Percentiles rank a stretch among this genome's conserved stretches.
Conservation (phyloP, 1,140 invertebrate genomes). For the Epicauta chinensis region DNA sequence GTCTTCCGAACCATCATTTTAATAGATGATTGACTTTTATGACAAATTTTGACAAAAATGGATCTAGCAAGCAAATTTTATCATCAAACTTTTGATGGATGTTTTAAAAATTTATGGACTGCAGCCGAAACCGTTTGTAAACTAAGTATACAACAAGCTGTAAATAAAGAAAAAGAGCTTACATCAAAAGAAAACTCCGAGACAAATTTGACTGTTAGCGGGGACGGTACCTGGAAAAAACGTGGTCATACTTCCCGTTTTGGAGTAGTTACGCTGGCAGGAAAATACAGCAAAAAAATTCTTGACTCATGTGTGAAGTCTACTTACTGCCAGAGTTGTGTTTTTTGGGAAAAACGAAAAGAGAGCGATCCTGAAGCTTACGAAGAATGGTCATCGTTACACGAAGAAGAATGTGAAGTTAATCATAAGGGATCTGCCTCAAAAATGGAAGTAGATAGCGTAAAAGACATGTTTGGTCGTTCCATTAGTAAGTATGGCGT, state of each 20-base stretch:
- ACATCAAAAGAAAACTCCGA: slow-evolving; percentile 14
- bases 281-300: slow-evolving; percentile 27
- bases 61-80: slow-evolving; percentile 11
- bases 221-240: slow-evolving; percentile 30
- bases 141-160: slow-evolving; percentile 4
- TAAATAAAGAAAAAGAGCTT: slow-evolving; percentile 9
- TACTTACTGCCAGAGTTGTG: slow-evolving; percentile 23
- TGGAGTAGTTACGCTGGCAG: slow-evolving; percentile 26
- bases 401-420: slow-evolving; percentile 20
- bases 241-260: slow-evolving; percentile 30
- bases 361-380: slow-evolving; percentile 18
- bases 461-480: too few species aligned
- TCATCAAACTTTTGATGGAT: slow-evolving; percentile 11
- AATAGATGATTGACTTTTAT: too few species aligned
- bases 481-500: slow-evolving; percentile 19
- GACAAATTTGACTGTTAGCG: slow-evolving; percentile 25
- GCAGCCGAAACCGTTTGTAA: slow-evolving; percentile 13
- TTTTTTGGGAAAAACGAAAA: slow-evolving; percentile 20
- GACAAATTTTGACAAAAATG: too few species aligned
- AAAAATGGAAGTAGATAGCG: too few species aligned
- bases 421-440: slow-evolving; percentile 30
- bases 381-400: slow-evolving; percentile 20
- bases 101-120: slow-evolving; percentile 15
- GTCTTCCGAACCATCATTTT: too few species aligned
- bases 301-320: slow-evolving; percentile 27